Conservation (phyloP, 2,888 invertebrate genomes). For the Ennomos fuscantarius region DNA sequence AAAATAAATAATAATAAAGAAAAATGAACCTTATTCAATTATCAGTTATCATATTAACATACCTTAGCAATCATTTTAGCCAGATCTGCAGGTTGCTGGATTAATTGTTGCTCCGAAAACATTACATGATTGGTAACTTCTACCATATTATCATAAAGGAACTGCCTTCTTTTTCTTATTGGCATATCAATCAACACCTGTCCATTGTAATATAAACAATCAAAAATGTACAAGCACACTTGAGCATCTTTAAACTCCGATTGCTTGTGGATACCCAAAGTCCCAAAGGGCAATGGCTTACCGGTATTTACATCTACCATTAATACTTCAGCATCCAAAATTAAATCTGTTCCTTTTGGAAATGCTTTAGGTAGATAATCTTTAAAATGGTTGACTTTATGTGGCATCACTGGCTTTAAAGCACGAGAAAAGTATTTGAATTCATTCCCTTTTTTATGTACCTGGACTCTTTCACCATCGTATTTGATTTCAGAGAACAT, state of each 20-base stretch:
- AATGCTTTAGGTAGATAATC: conserved; percentile 95
- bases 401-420: conserved; percentile 91
- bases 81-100: conserved; percentile 89
- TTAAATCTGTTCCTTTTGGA: conserved; percentile 93
- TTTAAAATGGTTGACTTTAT: conserved; percentile 93
- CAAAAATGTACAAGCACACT: conserved; percentile 97
- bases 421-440: conserved; percentile 96
- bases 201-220: conserved; percentile 96
- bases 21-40: not conserved
- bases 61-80: conserved; percentile 93
- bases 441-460: conserved; percentile 93
- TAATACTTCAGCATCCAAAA: conserved; percentile 96
- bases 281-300: conserved; percentile 96
- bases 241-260: conserved; percentile 93
- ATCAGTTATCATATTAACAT: too few relatives aligned
- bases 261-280: conserved; percentile 95
- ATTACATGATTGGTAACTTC: conserved; percentile 94
- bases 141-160: conserved; percentile 91
- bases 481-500: conserved; percentile 98
- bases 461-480: conserved; percentile 97
- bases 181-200: conserved; percentile 90
- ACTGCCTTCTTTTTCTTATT: conserved; percentile 90
- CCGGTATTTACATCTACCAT: conserved; percentile 93
- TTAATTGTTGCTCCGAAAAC: conserved; percentile 93
- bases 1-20: too few relatives aligned